These are phyloP conservation scores for Ficedula albicollis DNA, from an alignment of 2,797 vertebrate species.

Conservation along the genomic window DNA sequence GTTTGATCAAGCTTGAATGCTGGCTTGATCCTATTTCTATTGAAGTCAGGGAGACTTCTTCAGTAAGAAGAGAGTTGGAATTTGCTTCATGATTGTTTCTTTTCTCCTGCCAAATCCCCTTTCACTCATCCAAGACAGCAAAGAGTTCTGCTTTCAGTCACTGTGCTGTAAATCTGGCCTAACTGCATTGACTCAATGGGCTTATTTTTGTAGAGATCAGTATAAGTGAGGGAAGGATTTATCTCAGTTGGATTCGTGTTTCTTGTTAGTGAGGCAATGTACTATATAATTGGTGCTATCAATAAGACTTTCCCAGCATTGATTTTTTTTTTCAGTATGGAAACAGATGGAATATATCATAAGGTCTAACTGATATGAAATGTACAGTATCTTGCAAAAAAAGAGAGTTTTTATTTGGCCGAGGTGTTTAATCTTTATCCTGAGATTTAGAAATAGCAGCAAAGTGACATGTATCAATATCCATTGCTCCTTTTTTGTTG, in stretches of 20 bases:
- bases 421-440: not conserved
- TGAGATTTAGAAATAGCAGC: not conserved
- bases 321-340: not conserved
- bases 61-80: not conserved
- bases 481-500: not conserved
- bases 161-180: not conserved
- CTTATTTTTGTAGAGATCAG: conserved; percentile 26
- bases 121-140: conserved; percentile 10
- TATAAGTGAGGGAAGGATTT: conserved; percentile 34
- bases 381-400: not conserved
- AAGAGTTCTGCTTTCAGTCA: conserved; percentile 13
- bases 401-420: not conserved
- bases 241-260: conserved; percentile 3
- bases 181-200: not conserved
- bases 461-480: not conserved
- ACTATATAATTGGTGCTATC: conserved; percentile 13
- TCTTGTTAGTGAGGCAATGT: conserved; percentile 24
- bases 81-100: conserved; percentile 4
- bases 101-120: conserved; percentile 50
- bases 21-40: not conserved
- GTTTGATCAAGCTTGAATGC: not conserved
- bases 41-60: conserved; percentile 19
- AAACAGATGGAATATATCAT: conserved; percentile 3
- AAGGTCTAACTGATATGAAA: not conserved
- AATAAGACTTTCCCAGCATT: not conserved